A percentile compares a stretch with the other conserved stretches of the same genome.
Conservation (phyloP, 2,797 vertebrate genomes). For the Cyprinella venusta region DNA sequence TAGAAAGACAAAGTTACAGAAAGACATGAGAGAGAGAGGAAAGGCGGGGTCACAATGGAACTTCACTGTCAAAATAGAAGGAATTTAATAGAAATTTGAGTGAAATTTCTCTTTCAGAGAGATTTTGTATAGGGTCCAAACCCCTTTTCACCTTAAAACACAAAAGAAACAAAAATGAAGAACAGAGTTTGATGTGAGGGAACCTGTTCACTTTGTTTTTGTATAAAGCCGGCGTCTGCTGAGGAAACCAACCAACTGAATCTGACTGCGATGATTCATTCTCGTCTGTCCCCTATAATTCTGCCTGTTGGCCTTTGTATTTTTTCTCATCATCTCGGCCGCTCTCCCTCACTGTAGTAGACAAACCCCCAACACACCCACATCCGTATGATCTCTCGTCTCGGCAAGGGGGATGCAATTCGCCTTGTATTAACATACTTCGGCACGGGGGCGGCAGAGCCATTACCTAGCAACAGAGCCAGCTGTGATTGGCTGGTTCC, state of each 20-base stretch:
- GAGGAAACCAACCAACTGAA: constrained; percentile 50
- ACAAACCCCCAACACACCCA: constrained; percentile 43
- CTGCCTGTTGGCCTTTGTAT: constrained; percentile 52
- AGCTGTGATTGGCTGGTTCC: constrained; percentile 72
- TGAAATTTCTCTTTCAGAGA: not conserved
- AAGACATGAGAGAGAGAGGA: not conserved
- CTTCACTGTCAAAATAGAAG: not conserved
- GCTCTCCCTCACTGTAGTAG: constrained; percentile 13
- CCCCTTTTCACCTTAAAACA: not conserved
- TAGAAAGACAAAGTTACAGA: not conserved
- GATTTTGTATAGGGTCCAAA: no score
- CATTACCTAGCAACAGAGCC: constrained; percentile 82
- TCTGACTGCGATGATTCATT: constrained; percentile 61
- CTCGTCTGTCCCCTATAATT: constrained; percentile 52
- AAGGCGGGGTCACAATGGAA: not conserved
- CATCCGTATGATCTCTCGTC: constrained; percentile 39
- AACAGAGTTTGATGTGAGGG: constrained; percentile 6
- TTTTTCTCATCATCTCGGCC: constrained; percentile 37
- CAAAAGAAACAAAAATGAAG: not conserved
- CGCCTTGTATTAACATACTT: constrained; percentile 59
- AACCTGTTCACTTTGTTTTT: constrained; percentile 38
- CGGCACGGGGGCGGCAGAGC: constrained; percentile 71
- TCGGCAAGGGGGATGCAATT: constrained; percentile 52
- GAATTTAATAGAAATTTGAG: not conserved
- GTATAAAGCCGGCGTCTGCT: constrained; percentile 24